Base-by-base conservation (phyloP, 1,140 invertebrate genomes). In the Leguminivora glycinivorella region DNA sequence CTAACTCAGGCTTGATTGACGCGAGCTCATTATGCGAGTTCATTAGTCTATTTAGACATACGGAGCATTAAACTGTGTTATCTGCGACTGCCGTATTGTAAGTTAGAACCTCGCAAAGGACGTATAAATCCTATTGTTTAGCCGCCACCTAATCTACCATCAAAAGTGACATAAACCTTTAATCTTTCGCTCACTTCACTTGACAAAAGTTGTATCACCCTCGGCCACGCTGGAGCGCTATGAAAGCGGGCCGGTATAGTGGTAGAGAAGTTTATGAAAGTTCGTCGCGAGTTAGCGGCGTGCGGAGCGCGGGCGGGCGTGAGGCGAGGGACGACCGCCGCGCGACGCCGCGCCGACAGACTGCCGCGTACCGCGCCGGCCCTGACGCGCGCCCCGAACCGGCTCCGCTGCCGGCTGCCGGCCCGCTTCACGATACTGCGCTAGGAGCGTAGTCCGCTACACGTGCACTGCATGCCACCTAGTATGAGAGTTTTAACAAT, bases 341-440 rank as follows among this genome's bases (percentile, higher is more conserved):
- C 58, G 58, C 58, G 58, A 31, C 58, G 25, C 26, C 25, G 26
- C 26, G 58, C 26, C 58, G 58, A 4, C n/a, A 34, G 14, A 63
- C 58, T 63, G 58, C 4, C 47, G 47, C 9, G 34, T 12, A 12
- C 10, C 34, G 34, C 10, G 43, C n/a, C 43, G 43, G 6, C 43
- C n/a, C n/a, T n/a, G n/a, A n/a, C 38, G 38, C 68, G 81, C 74
- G 70, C 81, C 82, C 52, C 75, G 58, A 69, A 82, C 70, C 56
- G 82, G 80, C 38, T 78, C 77, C 7, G 77, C 74, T 69, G 79
- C 80, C 77, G 52, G 70, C 72, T 68, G 52, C 29, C 63, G 19
- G 19, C 40, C 40, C 40, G 40, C 40, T 17, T 38, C 34, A 14
- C 10, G 34, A 38, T 38, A 38, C 34, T 38, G 12, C 34, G 10